Conservation (phyloP, 1,140 invertebrate species). For the Drosophila busckii region DNA sequence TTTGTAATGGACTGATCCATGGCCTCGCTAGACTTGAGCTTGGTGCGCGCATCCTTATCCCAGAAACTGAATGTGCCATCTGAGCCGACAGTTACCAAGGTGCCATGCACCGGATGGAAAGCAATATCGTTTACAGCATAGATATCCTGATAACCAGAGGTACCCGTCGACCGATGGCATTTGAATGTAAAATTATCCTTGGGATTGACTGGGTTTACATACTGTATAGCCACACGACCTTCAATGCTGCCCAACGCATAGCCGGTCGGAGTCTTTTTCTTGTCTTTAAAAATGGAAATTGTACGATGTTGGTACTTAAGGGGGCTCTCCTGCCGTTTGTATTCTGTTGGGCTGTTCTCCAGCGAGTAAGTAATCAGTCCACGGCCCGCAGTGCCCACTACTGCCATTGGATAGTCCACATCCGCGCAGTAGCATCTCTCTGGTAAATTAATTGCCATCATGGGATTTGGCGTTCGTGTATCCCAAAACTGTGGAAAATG, state of each 20-base stretch:
- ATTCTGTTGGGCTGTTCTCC: conserved; percentile 95
- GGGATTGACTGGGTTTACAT: conserved; percentile 93
- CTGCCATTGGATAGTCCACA: conserved; percentile 98
- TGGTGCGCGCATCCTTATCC: conserved; percentile 99
- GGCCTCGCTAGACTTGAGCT: conserved; percentile 96
- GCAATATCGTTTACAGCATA: conserved; percentile 96
- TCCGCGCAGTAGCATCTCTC: conserved; percentile 98
- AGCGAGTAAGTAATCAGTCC: conserved; percentile 96
- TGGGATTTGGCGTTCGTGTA: conserved; percentile 91
- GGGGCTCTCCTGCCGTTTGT: conserved; percentile 95
- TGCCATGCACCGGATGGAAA: conserved; percentile 98
- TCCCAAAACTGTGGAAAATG: conserved; percentile 93
- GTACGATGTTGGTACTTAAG: conserved; percentile 97
- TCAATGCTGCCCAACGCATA: conserved; percentile 98
- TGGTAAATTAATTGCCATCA: conserved; percentile 92
- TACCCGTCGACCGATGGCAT: conserved; percentile 96
- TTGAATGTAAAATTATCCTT: conserved; percentile 99
- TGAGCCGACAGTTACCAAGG: conserved; percentile 97
- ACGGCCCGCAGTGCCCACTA: conserved; percentile 95
- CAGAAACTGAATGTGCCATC: conserved; percentile 99
- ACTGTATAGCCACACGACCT: conserved; percentile 97
- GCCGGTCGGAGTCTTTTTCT: conserved; percentile 84
- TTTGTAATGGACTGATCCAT: conserved; percentile 97
- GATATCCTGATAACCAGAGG: conserved; percentile 84
- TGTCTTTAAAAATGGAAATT: conserved; percentile 96